phyloP scores from a whole-genome alignment of 2,797 vertebrate species.

The Hipposideros larvatus region DNA sequence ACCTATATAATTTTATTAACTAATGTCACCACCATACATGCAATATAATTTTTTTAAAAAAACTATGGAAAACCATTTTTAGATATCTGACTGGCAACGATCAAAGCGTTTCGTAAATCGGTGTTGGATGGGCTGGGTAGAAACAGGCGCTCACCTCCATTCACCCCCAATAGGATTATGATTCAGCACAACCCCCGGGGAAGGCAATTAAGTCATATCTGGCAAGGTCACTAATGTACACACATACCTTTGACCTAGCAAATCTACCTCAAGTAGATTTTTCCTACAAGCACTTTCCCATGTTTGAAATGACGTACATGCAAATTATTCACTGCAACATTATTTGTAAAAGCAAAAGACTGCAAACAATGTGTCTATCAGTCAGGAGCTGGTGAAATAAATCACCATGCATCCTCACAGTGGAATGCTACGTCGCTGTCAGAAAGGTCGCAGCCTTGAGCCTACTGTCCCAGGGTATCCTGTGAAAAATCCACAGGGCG shows the following conservation, averaged over 20 bases:
- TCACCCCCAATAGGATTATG: too few species aligned
- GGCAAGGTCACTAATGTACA: fast-evolving
- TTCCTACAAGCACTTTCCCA: background rate
- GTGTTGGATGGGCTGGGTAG: background rate
- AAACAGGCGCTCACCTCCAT: too few species aligned
- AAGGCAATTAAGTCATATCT: background rate
- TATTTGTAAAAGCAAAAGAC: background rate
- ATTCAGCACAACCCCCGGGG: background rate
- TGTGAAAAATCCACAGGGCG: background rate
- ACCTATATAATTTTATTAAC: background rate
- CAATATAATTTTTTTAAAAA: too few species aligned
- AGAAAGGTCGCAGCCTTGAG: background rate
- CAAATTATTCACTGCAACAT: background rate
- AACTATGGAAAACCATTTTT: background rate
- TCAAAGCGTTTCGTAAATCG: background rate
- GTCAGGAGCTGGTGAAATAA: background rate
- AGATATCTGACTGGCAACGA: background rate
- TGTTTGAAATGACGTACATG: too few species aligned
- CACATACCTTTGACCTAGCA: background rate
- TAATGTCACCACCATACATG: too few species aligned
- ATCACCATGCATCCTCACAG: fast-evolving
- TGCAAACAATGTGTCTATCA: background rate
- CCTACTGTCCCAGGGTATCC: fast-evolving
- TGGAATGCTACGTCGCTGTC: fast-evolving
- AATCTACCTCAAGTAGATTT: background rate